Percentiles rank a stretch among this genome's conserved stretches.
Evolutionary conservation across 2,113 vertebrate genomes (phyloP).

Genomic region (Erinaceus europaeus): DNA sequence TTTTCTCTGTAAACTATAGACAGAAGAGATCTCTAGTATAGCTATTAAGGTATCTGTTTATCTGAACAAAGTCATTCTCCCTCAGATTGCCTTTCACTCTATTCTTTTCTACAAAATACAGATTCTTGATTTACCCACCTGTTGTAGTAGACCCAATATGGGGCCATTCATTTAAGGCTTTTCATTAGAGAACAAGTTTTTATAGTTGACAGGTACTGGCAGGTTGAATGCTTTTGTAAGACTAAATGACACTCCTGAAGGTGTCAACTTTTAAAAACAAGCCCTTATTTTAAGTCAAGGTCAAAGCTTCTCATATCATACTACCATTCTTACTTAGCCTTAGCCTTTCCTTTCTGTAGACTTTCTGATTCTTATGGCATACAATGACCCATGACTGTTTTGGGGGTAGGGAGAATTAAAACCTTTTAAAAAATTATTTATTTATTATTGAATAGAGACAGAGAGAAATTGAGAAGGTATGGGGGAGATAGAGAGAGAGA

Average conservation of each 20-base stretch:
- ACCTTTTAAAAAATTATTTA: no score
- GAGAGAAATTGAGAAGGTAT: no score
- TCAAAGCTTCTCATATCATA: background rate
- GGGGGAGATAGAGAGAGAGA: no score
- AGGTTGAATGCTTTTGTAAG: background rate
- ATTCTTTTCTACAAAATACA: background rate
- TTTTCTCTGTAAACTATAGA: background rate
- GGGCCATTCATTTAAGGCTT: background rate
- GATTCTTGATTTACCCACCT: background rate
- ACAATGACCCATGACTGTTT: background rate
- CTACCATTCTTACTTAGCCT: background rate
- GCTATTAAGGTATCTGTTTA: background rate
- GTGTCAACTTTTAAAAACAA: background rate
- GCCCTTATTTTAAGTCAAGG: background rate
- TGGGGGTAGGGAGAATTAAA: slow-evolving; percentile 16
- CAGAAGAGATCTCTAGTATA: background rate
- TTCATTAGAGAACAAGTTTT: background rate
- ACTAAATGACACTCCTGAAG: background rate
- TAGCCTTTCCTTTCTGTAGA: background rate
- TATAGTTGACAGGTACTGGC: background rate
- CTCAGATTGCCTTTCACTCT: background rate
- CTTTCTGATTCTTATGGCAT: background rate
- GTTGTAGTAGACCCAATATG: background rate
- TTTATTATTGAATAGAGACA: no score
- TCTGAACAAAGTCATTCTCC: background rate